Base-by-base conservation (phyloP, 2,797 vertebrate genomes). In the Sebastolobus altivelis region DNA sequence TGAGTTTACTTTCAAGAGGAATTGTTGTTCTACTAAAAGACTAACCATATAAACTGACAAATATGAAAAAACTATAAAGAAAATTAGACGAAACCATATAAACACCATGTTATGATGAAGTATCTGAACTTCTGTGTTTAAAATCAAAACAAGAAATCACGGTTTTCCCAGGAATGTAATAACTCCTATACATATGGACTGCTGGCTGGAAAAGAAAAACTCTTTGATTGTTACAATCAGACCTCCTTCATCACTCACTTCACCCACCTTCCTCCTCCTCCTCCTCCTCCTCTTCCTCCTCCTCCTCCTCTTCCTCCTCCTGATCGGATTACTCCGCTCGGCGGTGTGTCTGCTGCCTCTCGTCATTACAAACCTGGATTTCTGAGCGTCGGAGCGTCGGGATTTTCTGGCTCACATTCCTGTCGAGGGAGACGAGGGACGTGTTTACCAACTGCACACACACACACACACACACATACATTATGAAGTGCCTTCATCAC, bases 291-390 rank as follows among this genome's bases (percentile, higher is more conserved):
- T 77, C 22, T 27, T 72, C 52, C 5, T 79, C 58, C 33, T 79
- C 65, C 2, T 83, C 40, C 77, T 92, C 25, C 25, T 72, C 52
- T 4, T 79, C 58, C 33, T 79, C 65, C 2, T 83, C 40, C 77
- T 92, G 87, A 91, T 93, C 82, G 79, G 80, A 89, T 92, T 90
- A 90, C 89, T 90, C 85, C 72, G 35, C 46, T 80, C 60, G 29
- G 35, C 22, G 9, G 52, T 87, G 71, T 52, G 70, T 86, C 81
- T 85, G 71, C 83, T 55, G 82, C 70, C 74, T 82, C 84, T 84
- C 37, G 29, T 92, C 85, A 84, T 90, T 81, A 82, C 59, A 92
- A 88, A 88, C 65, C 79, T 55, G 79, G 81, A 87, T 91, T 90
- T 90, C 61, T 83, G 75, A 25, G 25, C 73, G 74, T 85, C 22